These are phyloP conservation scores for Machaerirhynchus nigripectus DNA, from an alignment of 2,113 vertebrate species.

Conservation along the genomic window DNA sequence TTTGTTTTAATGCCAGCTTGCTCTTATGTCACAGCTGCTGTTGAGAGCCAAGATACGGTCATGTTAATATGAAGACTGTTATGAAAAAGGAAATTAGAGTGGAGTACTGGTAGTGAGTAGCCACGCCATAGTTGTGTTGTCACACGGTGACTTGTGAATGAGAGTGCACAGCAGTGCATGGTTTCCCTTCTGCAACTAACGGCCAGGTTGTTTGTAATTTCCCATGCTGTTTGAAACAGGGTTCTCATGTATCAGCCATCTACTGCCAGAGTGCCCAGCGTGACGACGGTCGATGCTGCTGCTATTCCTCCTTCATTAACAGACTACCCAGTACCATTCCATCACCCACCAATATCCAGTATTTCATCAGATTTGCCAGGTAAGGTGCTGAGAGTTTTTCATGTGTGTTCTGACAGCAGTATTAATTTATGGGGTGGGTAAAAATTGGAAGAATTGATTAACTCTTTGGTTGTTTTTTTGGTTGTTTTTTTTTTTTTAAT, in stretches of 20 bases:
- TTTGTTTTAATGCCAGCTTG: conserved; percentile 23
- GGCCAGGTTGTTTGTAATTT: conserved; percentile 58
- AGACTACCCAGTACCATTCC: conserved; percentile 92
- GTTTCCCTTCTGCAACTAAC: conserved; percentile 19
- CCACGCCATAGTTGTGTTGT: neutral
- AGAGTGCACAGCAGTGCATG: neutral
- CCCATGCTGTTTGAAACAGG: conserved; percentile 74
- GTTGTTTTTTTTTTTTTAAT: neutral
- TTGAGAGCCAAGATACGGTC: neutral
- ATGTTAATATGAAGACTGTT: conserved; percentile 52
- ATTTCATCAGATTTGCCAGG: conserved; percentile 93
- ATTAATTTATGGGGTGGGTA: neutral
- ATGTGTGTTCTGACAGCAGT: neutral
- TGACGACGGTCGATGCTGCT: conserved; percentile 82
- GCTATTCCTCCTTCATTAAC: conserved; percentile 85
- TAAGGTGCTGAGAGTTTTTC: conserved; percentile 67
- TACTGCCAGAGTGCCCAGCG: conserved; percentile 82
- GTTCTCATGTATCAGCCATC: conserved; percentile 92
- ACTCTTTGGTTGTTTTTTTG: neutral
- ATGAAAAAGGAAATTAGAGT: conserved; percentile 32
- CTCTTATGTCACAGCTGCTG: conserved; percentile 31
- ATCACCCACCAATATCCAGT: conserved; percentile 84
- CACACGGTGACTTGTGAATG: neutral
- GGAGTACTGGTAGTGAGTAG: conserved; percentile 50
- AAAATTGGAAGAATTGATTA: neutral